Evolutionary conservation across 1,140 invertebrate species (phyloP).

Genomic region (Calycopis cecrops): DNA sequence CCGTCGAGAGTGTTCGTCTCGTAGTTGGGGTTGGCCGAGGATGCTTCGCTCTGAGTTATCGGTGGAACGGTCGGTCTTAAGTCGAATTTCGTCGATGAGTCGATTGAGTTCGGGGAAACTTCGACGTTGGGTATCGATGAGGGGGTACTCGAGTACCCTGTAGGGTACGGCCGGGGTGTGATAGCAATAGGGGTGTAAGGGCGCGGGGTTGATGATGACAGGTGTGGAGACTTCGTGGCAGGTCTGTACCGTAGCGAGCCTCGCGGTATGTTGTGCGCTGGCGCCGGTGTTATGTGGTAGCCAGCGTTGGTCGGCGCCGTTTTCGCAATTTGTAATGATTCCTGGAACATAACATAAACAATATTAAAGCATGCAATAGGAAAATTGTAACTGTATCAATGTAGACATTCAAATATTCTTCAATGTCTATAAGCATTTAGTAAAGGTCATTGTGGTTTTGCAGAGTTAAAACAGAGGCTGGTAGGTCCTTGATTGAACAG

Average conservation of each 20-base stretch:
- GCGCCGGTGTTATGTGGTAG: conserved; percentile 74
- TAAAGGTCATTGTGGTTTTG: too few relatives aligned
- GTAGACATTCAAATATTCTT: too few relatives aligned
- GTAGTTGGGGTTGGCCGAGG: conserved; percentile 41
- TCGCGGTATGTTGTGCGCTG: conserved; percentile 38
- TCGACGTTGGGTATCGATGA: conserved; percentile 59
- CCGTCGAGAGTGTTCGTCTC: conserved; percentile 56
- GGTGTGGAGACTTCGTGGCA: conserved; percentile 46
- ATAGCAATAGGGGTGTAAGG: conserved; percentile 30
- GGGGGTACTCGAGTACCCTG: conserved; percentile 28
- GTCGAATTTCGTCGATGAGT: conserved; percentile 56
- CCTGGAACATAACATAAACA: conserved; percentile 45
- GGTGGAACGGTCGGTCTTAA: conserved; percentile 62
- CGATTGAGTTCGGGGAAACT: conserved; percentile 69
- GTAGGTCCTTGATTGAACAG: too few relatives aligned
- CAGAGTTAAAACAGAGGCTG: too few relatives aligned
- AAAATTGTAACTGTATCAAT: too few relatives aligned
- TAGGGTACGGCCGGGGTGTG: conserved; percentile 34
- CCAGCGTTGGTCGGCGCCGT: conserved; percentile 80
- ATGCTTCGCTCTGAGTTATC: conserved; percentile 50
- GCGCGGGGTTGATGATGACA: conserved; percentile 54
- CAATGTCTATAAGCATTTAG: not conserved
- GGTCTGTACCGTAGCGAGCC: conserved; percentile 44
- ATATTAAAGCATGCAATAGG: too few relatives aligned
- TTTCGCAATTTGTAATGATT: conserved; percentile 83